A percentile compares a stretch with the other conserved stretches of the same genome.
Conservation (phyloP, 1,140 invertebrate species). For the Dreissena rostriformis region DNA sequence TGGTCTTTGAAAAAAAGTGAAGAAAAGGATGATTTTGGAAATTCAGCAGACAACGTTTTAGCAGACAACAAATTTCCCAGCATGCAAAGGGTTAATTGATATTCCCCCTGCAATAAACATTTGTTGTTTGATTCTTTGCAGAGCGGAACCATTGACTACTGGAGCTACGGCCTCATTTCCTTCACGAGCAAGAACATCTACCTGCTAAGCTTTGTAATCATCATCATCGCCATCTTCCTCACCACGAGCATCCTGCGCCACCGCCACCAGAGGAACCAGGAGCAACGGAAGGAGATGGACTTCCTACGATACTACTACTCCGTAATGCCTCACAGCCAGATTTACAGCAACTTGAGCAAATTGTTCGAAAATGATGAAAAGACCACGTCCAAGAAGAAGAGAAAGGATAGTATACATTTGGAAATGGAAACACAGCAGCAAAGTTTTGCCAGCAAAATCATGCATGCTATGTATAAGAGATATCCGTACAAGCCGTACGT, state of each 20-base stretch:
- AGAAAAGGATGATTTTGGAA: too few species aligned
- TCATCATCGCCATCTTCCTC: slow-evolving; percentile 10
- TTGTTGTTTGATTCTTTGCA: too few species aligned
- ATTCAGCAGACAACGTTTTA: too few species aligned
- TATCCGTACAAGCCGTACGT: not conserved
- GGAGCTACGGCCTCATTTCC: not conserved
- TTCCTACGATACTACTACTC: slow-evolving; percentile 43
- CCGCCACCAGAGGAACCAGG: not conserved
- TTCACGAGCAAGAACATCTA: slow-evolving; percentile 38
- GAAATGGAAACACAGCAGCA: not conserved
- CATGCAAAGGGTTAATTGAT: too few species aligned
- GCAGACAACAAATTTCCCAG: too few species aligned
- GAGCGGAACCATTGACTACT: not conserved
- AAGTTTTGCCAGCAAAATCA: not conserved
- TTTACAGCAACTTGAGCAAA: slow-evolving; percentile 34
- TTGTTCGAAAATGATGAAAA: slow-evolving; percentile 15
- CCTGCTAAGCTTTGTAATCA: not conserved
- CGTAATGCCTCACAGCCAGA: slow-evolving; percentile 37
- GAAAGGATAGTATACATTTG: not conserved
- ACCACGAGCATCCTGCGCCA: slow-evolving; percentile 12
- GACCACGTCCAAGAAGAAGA: not conserved
- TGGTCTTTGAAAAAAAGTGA: too few species aligned
- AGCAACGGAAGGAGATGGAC: slow-evolving; percentile 25
- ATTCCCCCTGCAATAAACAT: too few species aligned
- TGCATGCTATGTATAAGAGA: not conserved